Conservation (phyloP, 2,888 invertebrate species). For the Timandra comae region DNA sequence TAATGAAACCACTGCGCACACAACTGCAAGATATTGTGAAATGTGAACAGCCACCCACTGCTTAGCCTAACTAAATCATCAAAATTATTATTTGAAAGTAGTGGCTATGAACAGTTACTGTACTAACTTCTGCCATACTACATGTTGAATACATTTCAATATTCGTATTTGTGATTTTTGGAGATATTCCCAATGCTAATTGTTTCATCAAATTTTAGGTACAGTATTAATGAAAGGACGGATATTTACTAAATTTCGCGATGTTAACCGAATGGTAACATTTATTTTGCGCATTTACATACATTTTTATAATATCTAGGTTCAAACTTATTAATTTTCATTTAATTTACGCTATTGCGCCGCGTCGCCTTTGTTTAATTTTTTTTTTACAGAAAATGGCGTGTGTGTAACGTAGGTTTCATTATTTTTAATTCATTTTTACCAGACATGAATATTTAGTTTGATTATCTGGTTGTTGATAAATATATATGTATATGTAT, state of each 20-base stretch:
- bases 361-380: too few relatives aligned
- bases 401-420: too few relatives aligned
- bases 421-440: too few relatives aligned
- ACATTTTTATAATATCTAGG: too few relatives aligned
- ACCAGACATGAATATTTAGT: too few relatives aligned
- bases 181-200: constrained; percentile 66
- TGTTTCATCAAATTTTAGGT: constrained; percentile 71
- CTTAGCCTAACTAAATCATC: constrained; percentile 55
- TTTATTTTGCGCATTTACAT: constrained; percentile 10
- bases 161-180: constrained; percentile 55
- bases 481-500: too few relatives aligned
- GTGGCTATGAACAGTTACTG: constrained; percentile 70
- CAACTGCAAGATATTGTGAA: constrained; percentile 68
- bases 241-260: constrained; percentile 25
- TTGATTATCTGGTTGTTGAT: too few relatives aligned
- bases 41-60: constrained; percentile 74
- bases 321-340: too few relatives aligned
- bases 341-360: too few relatives aligned
- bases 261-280: constrained; percentile 20
- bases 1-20: constrained; percentile 57
- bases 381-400: too few relatives aligned
- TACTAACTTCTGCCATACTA: constrained; percentile 63
- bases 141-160: constrained; percentile 57
- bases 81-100: constrained; percentile 63
- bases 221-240: constrained; percentile 56